phyloP scores from a whole-genome alignment of 2,797 vertebrate genomes.

The Tragelaphus oryx region DNA sequence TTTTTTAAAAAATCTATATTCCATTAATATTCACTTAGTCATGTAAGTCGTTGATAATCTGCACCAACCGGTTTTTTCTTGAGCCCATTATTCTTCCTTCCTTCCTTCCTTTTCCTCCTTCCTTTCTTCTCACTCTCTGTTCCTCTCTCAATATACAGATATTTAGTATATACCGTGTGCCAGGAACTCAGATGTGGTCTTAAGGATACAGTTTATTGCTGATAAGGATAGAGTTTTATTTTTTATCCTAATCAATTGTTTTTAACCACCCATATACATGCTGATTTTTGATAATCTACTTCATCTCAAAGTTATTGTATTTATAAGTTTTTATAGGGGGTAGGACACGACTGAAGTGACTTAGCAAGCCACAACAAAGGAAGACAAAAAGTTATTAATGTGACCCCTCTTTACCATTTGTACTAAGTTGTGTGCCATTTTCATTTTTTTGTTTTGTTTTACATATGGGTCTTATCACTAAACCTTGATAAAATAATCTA shows the following conservation, averaged over 20 bases:
- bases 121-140: background rate
- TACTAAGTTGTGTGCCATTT: background rate
- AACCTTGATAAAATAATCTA: background rate
- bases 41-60: background rate
- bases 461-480: background rate
- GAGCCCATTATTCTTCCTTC: background rate
- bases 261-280: background rate
- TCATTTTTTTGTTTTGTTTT: background rate
- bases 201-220: background rate
- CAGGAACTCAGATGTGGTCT: background rate
- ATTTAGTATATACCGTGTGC: background rate
- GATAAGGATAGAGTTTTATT: background rate
- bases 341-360: no score
- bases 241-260: background rate
- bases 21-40: background rate
- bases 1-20: background rate
- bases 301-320: background rate
- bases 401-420: background rate
- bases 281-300: background rate
- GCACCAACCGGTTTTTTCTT: background rate
- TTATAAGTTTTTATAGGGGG: background rate
- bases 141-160: background rate
- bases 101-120: background rate
- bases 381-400: background rate
- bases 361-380: no score